These are phyloP conservation scores for Morpho achilles DNA, from an alignment of 2,888 invertebrate species.

Conservation along the genomic window DNA sequence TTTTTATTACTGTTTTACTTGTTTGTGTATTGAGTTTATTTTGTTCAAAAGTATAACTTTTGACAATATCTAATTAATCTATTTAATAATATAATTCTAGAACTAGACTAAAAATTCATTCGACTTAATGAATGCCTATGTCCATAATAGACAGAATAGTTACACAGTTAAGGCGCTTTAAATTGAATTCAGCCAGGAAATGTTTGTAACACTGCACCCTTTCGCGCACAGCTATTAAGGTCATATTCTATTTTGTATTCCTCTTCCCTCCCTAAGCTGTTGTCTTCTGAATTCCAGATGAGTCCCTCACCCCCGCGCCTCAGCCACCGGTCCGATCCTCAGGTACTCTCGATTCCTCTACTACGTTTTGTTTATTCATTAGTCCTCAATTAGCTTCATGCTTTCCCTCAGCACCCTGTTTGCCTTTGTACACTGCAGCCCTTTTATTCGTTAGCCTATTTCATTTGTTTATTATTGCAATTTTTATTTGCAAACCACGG, in stretches of 20 bases:
- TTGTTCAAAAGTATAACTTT: too few species aligned
- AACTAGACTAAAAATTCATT: too few species aligned
- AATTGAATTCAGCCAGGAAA: conserved; percentile 16
- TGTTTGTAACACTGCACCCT: conserved; percentile 21
- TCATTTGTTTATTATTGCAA: background rate
- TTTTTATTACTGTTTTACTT: too few species aligned
- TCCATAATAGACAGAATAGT: too few species aligned
- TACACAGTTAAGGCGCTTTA: background rate
- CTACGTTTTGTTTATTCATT: conserved; percentile 31
- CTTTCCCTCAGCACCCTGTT: conserved; percentile 17
- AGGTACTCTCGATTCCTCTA: conserved; percentile 58
- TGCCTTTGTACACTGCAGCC: conserved; percentile 9
- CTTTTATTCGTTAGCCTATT: conserved; percentile 5
- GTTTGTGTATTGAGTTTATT: too few species aligned
- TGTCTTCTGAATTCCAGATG: conserved; percentile 79
- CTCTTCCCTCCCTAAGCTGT: conserved; percentile 63
- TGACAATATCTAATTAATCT: too few species aligned
- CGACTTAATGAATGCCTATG: too few species aligned
- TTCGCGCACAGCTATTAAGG: conserved; percentile 30
- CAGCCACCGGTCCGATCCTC: conserved; percentile 76
- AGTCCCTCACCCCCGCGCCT: conserved; percentile 75
- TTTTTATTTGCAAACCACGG: too few species aligned
- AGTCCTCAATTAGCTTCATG: conserved; percentile 27
- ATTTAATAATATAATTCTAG: too few species aligned
- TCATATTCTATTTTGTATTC: conserved; percentile 43